Conservation (phyloP, 2,797 vertebrate genomes). For the Esox lucius region DNA sequence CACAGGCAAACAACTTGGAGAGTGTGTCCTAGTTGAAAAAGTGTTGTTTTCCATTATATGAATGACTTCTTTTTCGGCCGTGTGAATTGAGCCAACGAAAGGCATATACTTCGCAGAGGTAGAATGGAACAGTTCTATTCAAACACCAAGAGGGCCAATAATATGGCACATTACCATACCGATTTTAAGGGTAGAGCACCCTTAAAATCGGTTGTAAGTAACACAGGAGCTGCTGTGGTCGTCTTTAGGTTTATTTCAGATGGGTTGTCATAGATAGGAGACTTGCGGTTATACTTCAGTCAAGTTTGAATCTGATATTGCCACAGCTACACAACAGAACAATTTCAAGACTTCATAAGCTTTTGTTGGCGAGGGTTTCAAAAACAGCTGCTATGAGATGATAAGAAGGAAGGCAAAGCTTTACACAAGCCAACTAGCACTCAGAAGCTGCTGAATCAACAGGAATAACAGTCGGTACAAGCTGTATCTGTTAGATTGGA, state of each 20-base stretch:
- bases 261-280: constrained; percentile 33
- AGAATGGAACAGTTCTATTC: background rate
- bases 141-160: background rate
- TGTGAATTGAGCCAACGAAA: background rate
- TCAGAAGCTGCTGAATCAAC: constrained; percentile 29
- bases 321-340: constrained; percentile 18
- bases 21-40: constrained; percentile 2
- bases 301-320: constrained; percentile 38
- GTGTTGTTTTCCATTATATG: background rate
- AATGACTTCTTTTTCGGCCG: background rate
- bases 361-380: constrained; percentile 30
- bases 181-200: constrained; percentile 13
- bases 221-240: background rate
- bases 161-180: background rate
- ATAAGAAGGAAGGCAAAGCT: constrained; percentile 35
- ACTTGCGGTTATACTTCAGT: constrained; percentile 29
- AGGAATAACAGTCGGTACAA: constrained; percentile 28
- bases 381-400: constrained; percentile 41
- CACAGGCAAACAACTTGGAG: constrained; percentile 3
- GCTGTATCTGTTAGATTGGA: constrained; percentile 30
- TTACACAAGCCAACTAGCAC: constrained; percentile 24
- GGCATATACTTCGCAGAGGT: background rate
- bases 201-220: constrained; percentile 9
- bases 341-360: constrained; percentile 31
- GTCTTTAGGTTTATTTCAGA: constrained; percentile 9